A percentile compares a stretch with the other conserved stretches of the same genome.
Evolutionary conservation across 2,888 invertebrate species (phyloP).

Genomic region (Plagodis pulveraria): DNA sequence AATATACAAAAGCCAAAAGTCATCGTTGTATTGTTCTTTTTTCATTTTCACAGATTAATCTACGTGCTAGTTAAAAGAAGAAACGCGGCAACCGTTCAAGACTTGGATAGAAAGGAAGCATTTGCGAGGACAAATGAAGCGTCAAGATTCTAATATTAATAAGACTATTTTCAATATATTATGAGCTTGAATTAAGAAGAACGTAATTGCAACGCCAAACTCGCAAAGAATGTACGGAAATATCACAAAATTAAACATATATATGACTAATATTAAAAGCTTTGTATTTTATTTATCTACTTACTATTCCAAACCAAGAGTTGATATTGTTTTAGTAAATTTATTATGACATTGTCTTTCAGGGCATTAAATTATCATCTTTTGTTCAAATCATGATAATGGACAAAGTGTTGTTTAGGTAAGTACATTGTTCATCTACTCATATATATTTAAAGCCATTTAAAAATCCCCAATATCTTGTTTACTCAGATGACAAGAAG

Average conservation of each 20-base stretch:
- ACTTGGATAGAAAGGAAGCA: constrained; percentile 62
- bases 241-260: neutral
- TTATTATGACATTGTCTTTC: too few relatives aligned
- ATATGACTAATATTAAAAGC: too few relatives aligned
- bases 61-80: constrained; percentile 60
- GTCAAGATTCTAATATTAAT: constrained; percentile 55
- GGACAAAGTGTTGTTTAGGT: too few relatives aligned
- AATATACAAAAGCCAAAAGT: too few relatives aligned
- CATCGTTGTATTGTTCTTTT: neutral
- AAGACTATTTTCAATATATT: too few relatives aligned
- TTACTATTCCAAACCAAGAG: too few relatives aligned
- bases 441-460: neutral
- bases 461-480: constrained; percentile 19
- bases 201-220: too few relatives aligned
- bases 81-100: constrained; percentile 46
- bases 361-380: too few relatives aligned
- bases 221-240: neutral
- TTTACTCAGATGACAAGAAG: constrained; percentile 34
- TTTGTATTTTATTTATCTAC: too few relatives aligned
- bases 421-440: too few relatives aligned
- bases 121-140: constrained; percentile 69
- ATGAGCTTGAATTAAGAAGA: neutral
- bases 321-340: too few relatives aligned
- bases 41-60: constrained; percentile 53
- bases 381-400: too few relatives aligned